phyloP scores from a whole-genome alignment of 2,797 vertebrate species.

The Sebastes cheni region DNA sequence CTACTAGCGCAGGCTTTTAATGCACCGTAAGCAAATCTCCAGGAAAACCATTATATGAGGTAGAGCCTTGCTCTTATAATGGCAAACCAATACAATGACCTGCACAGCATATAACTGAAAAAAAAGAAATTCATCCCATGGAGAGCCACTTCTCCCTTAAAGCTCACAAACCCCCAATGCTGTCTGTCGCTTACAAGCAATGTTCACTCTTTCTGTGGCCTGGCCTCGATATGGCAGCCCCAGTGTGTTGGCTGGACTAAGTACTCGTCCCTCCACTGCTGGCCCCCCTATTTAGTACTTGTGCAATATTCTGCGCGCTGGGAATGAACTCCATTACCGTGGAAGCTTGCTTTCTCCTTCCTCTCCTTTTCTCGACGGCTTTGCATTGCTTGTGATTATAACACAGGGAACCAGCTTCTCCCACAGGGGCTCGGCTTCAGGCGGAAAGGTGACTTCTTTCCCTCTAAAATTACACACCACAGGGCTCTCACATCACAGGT shows the following conservation, averaged over 20 bases:
- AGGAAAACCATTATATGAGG: slow-evolving; percentile 63
- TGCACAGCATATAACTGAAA: slow-evolving; percentile 33
- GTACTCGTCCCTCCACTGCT: slow-evolving; percentile 50
- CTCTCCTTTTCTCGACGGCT: slow-evolving; percentile 47
- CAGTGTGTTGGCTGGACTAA: slow-evolving; percentile 50
- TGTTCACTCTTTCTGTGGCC: slow-evolving; percentile 42
- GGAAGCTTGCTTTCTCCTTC: slow-evolving; percentile 51
- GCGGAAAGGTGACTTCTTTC: slow-evolving; percentile 58
- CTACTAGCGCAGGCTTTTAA: slow-evolving; percentile 36
- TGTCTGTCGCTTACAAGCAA: slow-evolving; percentile 42
- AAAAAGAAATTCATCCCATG: slow-evolving; percentile 35
- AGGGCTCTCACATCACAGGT: slow-evolving; percentile 44
- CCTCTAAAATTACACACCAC: slow-evolving; percentile 46
- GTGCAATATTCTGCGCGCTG: slow-evolving; percentile 61
- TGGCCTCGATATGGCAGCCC: slow-evolving; percentile 58
- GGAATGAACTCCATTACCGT: slow-evolving; percentile 81
- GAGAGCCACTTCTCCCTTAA: slow-evolving; percentile 36
- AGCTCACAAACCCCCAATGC: slow-evolving; percentile 23
- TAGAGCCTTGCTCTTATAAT: slow-evolving; percentile 46
- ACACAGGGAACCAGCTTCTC: slow-evolving; percentile 67
- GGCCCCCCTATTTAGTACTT: slow-evolving; percentile 60
- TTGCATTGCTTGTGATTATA: slow-evolving; percentile 69
- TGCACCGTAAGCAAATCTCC: slow-evolving; percentile 74
- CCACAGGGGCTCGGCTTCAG: slow-evolving; percentile 57
- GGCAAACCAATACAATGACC: slow-evolving; percentile 53